Base-by-base conservation (phyloP, 2,888 invertebrate genomes). In the Drosophila histrio region DNA sequence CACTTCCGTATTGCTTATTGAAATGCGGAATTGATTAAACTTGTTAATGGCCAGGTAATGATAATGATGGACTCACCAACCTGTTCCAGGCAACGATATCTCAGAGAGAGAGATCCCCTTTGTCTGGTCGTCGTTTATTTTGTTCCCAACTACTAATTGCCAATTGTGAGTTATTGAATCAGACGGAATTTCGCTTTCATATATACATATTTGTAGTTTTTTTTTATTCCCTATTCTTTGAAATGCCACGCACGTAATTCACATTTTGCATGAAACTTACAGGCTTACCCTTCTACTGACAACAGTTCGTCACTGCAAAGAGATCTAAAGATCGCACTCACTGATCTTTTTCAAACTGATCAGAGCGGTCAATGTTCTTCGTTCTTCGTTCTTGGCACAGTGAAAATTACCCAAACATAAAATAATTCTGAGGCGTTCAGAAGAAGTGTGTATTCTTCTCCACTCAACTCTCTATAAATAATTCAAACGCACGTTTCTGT, bases 391-490 rank as follows among this genome's bases (percentile, higher is more conserved):
- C 38, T 24, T 34, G 24, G 34, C 28, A 8, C 36, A 36, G 36
- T 52, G 38, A 64, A 64, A 61, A 76, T 79, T 77, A 66, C 80
- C 83, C 69, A 85, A 82, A 77, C 84, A 75, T 63, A 52, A 47
- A 44, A 43, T 71, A 70, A 24, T 59, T 49, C 62, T 75, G 11
- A 19, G 11, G 28, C 19, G 34, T 24, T 30, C n/a, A n/a, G n/a
- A n/a, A 21, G 19, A 36, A 41, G 39, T 49, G 46, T 57, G 47
- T 56, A 47, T 47, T 54, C 21, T 41, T 46, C 46, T 39, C 17
- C 50, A 52, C 66, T 68, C 72, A 80, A 80, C 66, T 77, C 61
- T 67, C 86, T 77, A 86, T 86, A 82, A 82, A 86, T 82, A 82
- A 77, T 67, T 70, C 70, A 77, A 66, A 59, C 71, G 58, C 68